These are phyloP conservation scores for Fistularia tabacaria DNA, from an alignment of 2,797 vertebrate species.

Conservation along the genomic window DNA sequence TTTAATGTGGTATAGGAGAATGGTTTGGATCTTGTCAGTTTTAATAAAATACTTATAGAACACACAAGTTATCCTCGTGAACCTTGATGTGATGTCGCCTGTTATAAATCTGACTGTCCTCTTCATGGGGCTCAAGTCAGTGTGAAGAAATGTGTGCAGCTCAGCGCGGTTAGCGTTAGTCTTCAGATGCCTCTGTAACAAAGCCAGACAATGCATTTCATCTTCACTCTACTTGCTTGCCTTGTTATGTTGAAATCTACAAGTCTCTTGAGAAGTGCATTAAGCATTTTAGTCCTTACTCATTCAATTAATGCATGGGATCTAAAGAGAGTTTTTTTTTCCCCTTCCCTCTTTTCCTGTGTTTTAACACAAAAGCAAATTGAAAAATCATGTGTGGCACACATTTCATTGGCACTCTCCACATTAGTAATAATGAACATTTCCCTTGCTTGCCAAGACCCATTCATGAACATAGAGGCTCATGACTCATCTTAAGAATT, in stretches of 20 bases:
- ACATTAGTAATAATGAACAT: conserved; percentile 37
- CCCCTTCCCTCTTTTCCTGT: background rate
- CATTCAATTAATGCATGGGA: conserved; percentile 23
- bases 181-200: conserved; percentile 72
- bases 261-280: conserved; percentile 9
- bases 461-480: conserved; percentile 40
- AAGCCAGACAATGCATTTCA: conserved; percentile 50
- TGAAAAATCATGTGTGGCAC: conserved; percentile 5
- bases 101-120: conserved; percentile 36
- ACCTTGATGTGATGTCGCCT: conserved; percentile 33
- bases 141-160: conserved; percentile 52
- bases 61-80: conserved; percentile 23
- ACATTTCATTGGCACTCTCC: conserved; percentile 30
- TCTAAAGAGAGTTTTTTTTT: conserved; percentile 3
- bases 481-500: conserved; percentile 47
- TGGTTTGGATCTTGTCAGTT: conserved; percentile 16
- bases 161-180: conserved; percentile 50
- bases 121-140: conserved; percentile 43
- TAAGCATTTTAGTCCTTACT: background rate
- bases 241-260: conserved; percentile 8
- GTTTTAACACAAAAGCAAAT: conserved; percentile 22
- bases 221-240: conserved; percentile 20
- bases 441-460: conserved; percentile 35
- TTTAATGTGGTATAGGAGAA: background rate
- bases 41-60: conserved; percentile 30